Conservation (phyloP, 2,113 vertebrate genomes). For the Glareola pratincola region DNA sequence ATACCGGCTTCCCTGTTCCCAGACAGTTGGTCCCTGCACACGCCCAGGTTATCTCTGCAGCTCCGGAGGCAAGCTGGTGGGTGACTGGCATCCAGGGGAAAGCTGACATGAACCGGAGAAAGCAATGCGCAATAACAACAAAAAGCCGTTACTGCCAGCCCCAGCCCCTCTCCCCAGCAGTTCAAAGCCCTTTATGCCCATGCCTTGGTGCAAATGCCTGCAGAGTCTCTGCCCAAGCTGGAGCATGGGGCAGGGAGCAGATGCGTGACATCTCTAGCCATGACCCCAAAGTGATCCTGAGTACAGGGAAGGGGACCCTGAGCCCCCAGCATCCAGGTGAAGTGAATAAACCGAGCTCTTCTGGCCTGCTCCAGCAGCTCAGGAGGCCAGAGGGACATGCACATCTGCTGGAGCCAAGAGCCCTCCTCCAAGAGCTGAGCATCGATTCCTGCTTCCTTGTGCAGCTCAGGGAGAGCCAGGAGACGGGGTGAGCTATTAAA, state of each 20-base stretch:
- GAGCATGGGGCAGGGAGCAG: neutral
- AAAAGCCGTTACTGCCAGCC: neutral
- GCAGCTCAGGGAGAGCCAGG: neutral
- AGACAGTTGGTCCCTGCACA: neutral
- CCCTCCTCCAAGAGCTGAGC: neutral
- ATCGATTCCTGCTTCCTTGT: neutral
- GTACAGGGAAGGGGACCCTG: no score
- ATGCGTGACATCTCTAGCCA: neutral
- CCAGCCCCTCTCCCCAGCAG: neutral
- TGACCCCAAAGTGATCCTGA: neutral
- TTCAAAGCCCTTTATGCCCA: neutral
- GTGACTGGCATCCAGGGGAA: neutral
- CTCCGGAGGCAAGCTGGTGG: neutral
- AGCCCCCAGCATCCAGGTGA: neutral
- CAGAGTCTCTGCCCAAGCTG: neutral
- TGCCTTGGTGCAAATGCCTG: neutral
- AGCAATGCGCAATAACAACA: neutral
- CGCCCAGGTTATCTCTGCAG: neutral
- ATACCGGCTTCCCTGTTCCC: neutral
- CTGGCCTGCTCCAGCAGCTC: neutral
- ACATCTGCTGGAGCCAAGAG: neutral
- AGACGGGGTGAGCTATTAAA: constrained; percentile 54
- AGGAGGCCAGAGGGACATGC: neutral
- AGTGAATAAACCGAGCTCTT: neutral
- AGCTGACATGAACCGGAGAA: neutral